A percentile compares a stretch with the other conserved stretches of the same genome.
Conservation (phyloP, 2,113 vertebrate genomes). For the Zootoca vivipara region DNA sequence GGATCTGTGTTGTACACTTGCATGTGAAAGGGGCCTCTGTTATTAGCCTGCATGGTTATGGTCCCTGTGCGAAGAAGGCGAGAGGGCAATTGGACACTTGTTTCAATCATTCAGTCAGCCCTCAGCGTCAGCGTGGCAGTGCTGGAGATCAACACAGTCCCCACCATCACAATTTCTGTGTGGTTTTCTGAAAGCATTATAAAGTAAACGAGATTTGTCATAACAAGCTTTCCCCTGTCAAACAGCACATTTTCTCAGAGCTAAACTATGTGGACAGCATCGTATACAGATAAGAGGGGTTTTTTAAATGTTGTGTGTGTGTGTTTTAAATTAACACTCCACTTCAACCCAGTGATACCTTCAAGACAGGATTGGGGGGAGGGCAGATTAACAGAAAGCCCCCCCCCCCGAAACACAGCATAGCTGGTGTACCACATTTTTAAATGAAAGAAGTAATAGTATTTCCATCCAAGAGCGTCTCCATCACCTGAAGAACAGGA, state of each 20-base stretch:
- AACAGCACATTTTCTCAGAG: conserved; percentile 3
- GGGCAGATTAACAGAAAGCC: not conserved
- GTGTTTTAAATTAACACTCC: not conserved
- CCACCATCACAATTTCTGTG: not conserved
- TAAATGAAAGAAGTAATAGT: not conserved
- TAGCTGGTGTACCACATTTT: not conserved
- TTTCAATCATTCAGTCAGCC: not conserved
- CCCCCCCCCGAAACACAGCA: not conserved
- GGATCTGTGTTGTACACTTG: no score
- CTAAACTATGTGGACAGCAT: not conserved
- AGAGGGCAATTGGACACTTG: not conserved
- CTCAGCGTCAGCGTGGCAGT: not conserved
- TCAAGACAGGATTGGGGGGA: not conserved
- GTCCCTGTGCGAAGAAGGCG: no score
- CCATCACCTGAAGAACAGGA: no score
- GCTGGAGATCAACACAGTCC: not conserved
- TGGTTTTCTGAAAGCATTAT: not conserved
- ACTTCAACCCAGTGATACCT: not conserved
- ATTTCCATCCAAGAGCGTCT: not conserved
- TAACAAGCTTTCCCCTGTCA: not conserved
- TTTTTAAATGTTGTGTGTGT: not conserved
- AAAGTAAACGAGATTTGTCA: not conserved
- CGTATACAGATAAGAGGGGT: not conserved
- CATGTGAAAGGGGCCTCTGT: no score
- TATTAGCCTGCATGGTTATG: no score